phyloP scores from a whole-genome alignment of 1,140 invertebrate species.

The Drosophila pandora region DNA sequence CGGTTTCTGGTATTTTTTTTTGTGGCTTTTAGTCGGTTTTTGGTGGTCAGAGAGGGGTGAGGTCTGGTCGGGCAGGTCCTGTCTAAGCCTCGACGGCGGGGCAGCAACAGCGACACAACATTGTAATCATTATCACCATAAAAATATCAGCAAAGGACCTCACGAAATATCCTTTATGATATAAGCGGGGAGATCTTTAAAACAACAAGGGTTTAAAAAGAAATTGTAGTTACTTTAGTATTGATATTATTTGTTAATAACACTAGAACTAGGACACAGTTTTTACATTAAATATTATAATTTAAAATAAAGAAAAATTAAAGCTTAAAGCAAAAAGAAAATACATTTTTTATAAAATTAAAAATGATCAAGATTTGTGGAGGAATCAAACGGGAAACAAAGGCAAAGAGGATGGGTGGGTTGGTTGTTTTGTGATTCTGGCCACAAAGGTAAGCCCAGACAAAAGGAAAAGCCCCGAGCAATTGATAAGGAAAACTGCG shows the following conservation, averaged over 20 bases:
- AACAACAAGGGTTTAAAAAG: not conserved
- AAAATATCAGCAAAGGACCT: constrained; percentile 68
- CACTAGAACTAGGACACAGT: too few species aligned
- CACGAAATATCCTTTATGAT: constrained; percentile 8
- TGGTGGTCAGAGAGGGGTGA: too few species aligned
- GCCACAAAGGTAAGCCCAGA: constrained; percentile 39
- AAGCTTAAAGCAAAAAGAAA: too few species aligned
- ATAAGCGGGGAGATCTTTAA: not conserved
- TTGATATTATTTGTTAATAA: too few species aligned
- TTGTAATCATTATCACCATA: constrained; percentile 80
- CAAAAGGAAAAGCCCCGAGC: constrained; percentile 23
- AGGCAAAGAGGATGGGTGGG: too few species aligned
- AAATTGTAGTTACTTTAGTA: too few species aligned
- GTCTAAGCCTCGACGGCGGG: constrained; percentile 19
- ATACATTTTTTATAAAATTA: too few species aligned
- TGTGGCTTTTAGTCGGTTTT: not conserved
- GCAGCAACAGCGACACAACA: constrained; percentile 49
- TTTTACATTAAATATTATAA: too few species aligned
- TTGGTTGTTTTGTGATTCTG: not conserved
- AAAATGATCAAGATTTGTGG: too few species aligned
- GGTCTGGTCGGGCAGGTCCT: not conserved
- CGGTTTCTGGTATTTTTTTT: too few species aligned
- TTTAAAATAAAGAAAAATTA: too few species aligned
- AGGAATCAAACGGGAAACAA: too few species aligned
- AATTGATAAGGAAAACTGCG: constrained; percentile 41